Conservation (phyloP, 2,797 vertebrate species). For the Rhynchonycteris naso region DNA sequence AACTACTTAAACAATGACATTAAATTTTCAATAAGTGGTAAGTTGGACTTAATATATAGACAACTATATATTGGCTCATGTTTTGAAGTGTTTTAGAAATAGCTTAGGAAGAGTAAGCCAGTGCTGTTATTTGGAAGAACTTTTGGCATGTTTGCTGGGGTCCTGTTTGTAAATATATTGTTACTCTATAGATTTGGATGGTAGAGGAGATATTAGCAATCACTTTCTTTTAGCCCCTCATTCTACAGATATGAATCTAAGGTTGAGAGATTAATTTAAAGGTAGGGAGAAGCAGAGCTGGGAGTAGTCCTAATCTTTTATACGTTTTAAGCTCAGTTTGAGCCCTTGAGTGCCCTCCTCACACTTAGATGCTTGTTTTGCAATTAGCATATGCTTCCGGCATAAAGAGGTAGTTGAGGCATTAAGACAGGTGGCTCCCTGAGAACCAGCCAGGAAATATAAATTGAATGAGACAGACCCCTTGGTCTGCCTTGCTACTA, state of each 20-base stretch:
- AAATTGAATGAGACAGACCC: not conserved
- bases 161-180: slow-evolving; percentile 28
- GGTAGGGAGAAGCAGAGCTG: not conserved
- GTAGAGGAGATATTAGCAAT: not conserved
- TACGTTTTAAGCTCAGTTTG: not conserved
- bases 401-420: not conserved
- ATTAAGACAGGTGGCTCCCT: not conserved
- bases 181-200: not conserved
- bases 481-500: not conserved
- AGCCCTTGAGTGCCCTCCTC: not conserved
- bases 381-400: not conserved
- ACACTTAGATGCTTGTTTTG: not conserved
- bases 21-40: not conserved
- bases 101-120: not conserved
- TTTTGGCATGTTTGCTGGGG: not conserved
- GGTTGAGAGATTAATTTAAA: not conserved
- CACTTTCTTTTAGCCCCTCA: not conserved
- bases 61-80: not conserved
- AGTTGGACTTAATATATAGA: not conserved
- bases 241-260: not conserved
- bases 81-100: slow-evolving; percentile 39
- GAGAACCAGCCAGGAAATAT: not conserved
- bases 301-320: not conserved
- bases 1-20: slow-evolving; percentile 5
- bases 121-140: not conserved